Conservation (phyloP, 2,888 invertebrate species). For the Alcis repandata region DNA sequence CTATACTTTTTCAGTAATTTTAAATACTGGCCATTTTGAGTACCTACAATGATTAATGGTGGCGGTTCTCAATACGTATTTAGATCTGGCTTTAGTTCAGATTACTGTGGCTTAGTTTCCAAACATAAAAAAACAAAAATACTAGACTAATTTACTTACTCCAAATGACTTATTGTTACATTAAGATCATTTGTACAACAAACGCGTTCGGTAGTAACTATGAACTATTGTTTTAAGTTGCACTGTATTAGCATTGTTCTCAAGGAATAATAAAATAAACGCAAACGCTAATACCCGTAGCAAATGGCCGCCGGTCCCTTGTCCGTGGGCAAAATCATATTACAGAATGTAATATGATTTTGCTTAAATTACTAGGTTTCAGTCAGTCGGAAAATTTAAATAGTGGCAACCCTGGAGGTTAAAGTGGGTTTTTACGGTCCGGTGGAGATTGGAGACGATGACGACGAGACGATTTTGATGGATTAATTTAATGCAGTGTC, state of each 20-base stretch:
- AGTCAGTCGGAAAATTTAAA: background rate
- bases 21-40: too few relatives aligned
- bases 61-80: too few relatives aligned
- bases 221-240: background rate
- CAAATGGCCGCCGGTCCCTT: constrained; percentile 7
- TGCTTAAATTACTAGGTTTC: background rate
- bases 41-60: too few relatives aligned
- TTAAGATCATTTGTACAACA: background rate
- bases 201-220: background rate
- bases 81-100: too few relatives aligned
- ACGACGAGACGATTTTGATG: too few relatives aligned
- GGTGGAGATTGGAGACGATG: too few relatives aligned
- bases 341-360: background rate
- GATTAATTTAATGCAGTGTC: too few relatives aligned
- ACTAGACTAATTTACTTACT: too few relatives aligned
- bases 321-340: background rate
- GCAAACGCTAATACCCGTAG: constrained; percentile 6
- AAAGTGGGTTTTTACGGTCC: background rate
- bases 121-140: too few relatives aligned
- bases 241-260: constrained; percentile 16
- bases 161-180: background rate
- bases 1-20: too few relatives aligned
- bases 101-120: too few relatives aligned
- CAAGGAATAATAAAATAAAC: constrained; percentile 12
- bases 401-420: background rate